phyloP scores from a whole-genome alignment of 2,797 vertebrate genomes.

The Rhynchonycteris naso region DNA sequence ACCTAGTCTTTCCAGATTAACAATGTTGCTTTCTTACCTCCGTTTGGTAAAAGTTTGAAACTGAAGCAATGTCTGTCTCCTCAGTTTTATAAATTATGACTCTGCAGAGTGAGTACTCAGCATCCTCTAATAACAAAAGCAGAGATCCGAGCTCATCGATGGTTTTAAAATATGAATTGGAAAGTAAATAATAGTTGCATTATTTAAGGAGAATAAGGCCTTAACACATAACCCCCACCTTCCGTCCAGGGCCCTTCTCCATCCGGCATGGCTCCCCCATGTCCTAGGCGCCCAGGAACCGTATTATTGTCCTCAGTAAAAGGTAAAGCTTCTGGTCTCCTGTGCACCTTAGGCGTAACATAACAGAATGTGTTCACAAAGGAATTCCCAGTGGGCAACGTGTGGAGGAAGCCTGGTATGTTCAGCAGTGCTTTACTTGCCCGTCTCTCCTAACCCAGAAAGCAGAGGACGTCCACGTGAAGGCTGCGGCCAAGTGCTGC shows the following conservation, averaged over 20 bases:
- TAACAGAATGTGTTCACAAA: slow-evolving; percentile 12
- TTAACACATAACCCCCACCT: neutral
- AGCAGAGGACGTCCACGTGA: slow-evolving; percentile 83
- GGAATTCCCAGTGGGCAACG: rapidly evolving
- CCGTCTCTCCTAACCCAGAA: slow-evolving; percentile 80
- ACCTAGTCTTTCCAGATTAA: neutral
- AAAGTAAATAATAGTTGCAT: neutral
- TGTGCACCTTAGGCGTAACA: neutral
- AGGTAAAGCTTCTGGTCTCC: neutral
- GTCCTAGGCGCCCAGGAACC: neutral
- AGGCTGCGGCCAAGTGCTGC: slow-evolving; percentile 79
- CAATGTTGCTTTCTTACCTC: neutral
- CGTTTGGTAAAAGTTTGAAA: slow-evolving; percentile 11
- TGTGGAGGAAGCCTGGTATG: neutral
- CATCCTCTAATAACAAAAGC: neutral
- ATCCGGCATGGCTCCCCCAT: neutral
- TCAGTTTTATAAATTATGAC: neutral
- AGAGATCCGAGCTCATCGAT: neutral
- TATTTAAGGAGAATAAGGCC: neutral
- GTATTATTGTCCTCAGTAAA: neutral
- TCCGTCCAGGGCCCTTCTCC: neutral
- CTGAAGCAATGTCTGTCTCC: neutral
- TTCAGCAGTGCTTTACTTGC: neutral
- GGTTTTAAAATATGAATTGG: neutral
- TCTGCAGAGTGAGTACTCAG: neutral